Base-by-base conservation (phyloP, 2,797 vertebrate species). In the Halcyon badia region DNA sequence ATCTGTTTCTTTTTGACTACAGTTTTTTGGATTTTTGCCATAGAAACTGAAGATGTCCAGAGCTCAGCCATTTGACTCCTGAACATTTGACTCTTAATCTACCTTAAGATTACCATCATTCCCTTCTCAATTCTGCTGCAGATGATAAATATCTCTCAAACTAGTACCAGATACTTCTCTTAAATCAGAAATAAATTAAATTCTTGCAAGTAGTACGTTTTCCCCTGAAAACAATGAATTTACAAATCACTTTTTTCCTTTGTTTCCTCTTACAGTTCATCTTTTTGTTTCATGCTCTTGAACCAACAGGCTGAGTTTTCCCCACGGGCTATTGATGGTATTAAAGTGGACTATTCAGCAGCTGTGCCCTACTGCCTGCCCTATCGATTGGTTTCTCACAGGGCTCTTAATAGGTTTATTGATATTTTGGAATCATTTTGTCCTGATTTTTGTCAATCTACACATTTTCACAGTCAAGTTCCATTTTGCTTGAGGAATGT, bases 321-420 rank as follows among this genome's bases (percentile, higher is more conserved):
- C 93, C 96, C 35, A 52, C 16, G 88, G 94, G 60, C 51, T 77
- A 82, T 46, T 93, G 94, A 95, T 87, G 91, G 80, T 42, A 82
- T 79, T 94, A 89, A 94, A 94, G 83, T 89, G 77, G 83, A 56
- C 85, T 94, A 70, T 21, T 94, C 58, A 77, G 80, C 96, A 96
- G 95, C 91, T 96, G 95, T 93, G 93, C 83, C 85, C 70, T 49
- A 9, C 80, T 94, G 85, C 73, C 87, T 56, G 6, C 86, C 83
- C 62, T 96, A 96, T 97, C 0, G 91, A 97, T 93, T 44, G 26
- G 18, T 62, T 93, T 84, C 73, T 90, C 91, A 88, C 87, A 79
- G 52, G 77, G 42, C 30, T 87, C 33, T 95, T 91, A 97, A 97
- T 87, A 94, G 90, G 73, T 96, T 97, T 97, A 97, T 97, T 96